These are phyloP conservation scores for Synanthedon tipuliformis DNA, from an alignment of 2,888 invertebrate genomes.

Conservation along the genomic window DNA sequence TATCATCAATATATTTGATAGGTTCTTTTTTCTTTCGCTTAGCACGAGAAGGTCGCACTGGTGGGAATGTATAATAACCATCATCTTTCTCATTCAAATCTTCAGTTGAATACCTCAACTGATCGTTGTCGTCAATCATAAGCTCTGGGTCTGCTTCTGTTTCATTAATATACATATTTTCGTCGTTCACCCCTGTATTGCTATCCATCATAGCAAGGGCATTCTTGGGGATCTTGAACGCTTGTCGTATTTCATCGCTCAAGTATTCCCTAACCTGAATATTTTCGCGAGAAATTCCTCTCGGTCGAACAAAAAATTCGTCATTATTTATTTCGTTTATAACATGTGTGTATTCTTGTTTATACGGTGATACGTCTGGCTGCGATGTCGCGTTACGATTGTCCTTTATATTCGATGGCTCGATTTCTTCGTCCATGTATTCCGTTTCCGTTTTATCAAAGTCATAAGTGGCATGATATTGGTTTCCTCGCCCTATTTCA, in stretches of 20 bases:
- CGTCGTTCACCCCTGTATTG: constrained; percentile 33
- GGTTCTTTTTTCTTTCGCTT: constrained; percentile 60
- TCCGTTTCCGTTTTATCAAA: constrained; percentile 70
- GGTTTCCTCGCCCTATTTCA: constrained; percentile 45
- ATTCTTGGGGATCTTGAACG: constrained; percentile 77
- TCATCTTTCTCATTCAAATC: constrained; percentile 62
- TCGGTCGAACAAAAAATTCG: constrained; percentile 86
- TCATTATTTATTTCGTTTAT: constrained; percentile 89
- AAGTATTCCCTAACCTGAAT: constrained; percentile 83
- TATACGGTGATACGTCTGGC: constrained; percentile 47
- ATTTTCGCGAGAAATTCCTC: constrained; percentile 85
- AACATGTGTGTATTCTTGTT: constrained; percentile 67
- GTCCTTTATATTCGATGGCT: constrained; percentile 24
- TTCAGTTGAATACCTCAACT: constrained; percentile 46
- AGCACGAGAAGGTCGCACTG: constrained; percentile 68
- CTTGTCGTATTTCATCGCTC: constrained; percentile 83
- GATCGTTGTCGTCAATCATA: constrained; percentile 42
- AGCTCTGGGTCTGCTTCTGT: constrained; percentile 50
- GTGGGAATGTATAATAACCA: constrained; percentile 66
- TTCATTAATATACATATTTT: constrained; percentile 47
- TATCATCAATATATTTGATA: constrained; percentile 55
- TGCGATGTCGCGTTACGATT: constrained; percentile 30
- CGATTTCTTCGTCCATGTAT: constrained; percentile 64
- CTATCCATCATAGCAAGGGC: constrained; percentile 73
- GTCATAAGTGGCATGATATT: constrained; percentile 54